Percentiles rank a stretch among this genome's conserved stretches.
Evolutionary conservation across 2,113 vertebrate genomes (phyloP).

Genomic region (Gnathochromis pfefferi): DNA sequence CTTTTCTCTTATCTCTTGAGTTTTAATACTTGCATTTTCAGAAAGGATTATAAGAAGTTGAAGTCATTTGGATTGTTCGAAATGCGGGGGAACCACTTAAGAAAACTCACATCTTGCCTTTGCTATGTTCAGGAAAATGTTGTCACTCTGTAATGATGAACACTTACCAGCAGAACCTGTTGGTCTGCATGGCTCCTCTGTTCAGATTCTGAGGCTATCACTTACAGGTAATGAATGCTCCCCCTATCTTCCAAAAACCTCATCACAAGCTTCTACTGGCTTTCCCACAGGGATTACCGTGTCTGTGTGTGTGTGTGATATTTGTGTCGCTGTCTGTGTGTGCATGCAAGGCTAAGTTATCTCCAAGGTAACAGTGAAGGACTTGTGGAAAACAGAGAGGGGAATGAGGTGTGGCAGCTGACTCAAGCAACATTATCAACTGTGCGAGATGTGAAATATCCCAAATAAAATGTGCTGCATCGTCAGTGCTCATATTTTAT

Average conservation of each 20-base stretch:
- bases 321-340: neutral
- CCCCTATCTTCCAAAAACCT: neutral
- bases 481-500: neutral
- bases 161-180: neutral
- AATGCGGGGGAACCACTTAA: neutral
- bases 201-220: neutral
- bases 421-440: neutral
- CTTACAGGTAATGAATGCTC: constrained; percentile 29
- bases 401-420: neutral
- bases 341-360: neutral
- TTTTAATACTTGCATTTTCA: neutral
- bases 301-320: neutral
- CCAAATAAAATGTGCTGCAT: neutral
- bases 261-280: neutral
- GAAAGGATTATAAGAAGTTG: neutral
- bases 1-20: neutral
- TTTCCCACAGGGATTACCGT: constrained; percentile 32
- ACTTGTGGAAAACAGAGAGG: neutral
- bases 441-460: neutral
- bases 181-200: neutral
- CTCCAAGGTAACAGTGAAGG: neutral
- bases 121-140: neutral
- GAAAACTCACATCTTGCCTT: neutral
- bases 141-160: neutral
- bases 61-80: neutral